These are phyloP conservation scores for Zygogramma bicolorata DNA, from an alignment of 2,888 invertebrate genomes.

Conservation along the genomic window DNA sequence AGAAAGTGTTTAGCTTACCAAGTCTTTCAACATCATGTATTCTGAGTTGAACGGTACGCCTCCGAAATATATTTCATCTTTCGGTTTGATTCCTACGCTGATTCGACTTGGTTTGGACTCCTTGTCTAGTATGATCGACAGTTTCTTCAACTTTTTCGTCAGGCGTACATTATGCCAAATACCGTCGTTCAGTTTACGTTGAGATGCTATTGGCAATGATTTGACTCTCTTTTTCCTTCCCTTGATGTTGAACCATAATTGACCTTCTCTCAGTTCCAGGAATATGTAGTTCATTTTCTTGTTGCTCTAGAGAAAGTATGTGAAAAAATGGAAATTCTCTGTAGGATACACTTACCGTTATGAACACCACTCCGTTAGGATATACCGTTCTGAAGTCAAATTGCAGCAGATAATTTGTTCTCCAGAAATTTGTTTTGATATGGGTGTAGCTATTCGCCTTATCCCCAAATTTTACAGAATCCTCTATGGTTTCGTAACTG, in stretches of 20 bases:
- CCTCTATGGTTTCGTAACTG: slow-evolving; percentile 81
- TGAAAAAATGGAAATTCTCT: neutral
- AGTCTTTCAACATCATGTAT: slow-evolving; percentile 53
- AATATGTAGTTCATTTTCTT: slow-evolving; percentile 35
- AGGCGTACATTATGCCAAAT: slow-evolving; percentile 85
- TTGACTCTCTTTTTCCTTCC: slow-evolving; percentile 70
- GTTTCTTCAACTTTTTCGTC: slow-evolving; percentile 70
- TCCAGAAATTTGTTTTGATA: slow-evolving; percentile 74
- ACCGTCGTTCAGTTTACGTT: slow-evolving; percentile 80
- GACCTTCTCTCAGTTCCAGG: slow-evolving; percentile 80
- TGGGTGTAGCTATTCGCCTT: slow-evolving; percentile 79
- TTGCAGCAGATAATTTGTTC: slow-evolving; percentile 76
- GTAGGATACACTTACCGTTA: slow-evolving; percentile 72
- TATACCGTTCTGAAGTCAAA: slow-evolving; percentile 91
- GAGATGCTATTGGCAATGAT: slow-evolving; percentile 69
- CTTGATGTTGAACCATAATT: slow-evolving; percentile 78
- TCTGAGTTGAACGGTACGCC: slow-evolving; percentile 73
- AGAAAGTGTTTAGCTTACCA: too few relatives aligned
- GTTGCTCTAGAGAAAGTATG: slow-evolving; percentile 23
- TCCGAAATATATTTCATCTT: slow-evolving; percentile 83
- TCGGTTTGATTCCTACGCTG: slow-evolving; percentile 67
- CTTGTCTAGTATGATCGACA: slow-evolving; percentile 71
- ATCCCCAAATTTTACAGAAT: slow-evolving; percentile 91
- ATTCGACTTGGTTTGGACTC: slow-evolving; percentile 66
- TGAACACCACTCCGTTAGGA: slow-evolving; percentile 84